These are phyloP conservation scores for Formica exsecta DNA, from an alignment of 1,140 invertebrate genomes.

Conservation along the genomic window DNA sequence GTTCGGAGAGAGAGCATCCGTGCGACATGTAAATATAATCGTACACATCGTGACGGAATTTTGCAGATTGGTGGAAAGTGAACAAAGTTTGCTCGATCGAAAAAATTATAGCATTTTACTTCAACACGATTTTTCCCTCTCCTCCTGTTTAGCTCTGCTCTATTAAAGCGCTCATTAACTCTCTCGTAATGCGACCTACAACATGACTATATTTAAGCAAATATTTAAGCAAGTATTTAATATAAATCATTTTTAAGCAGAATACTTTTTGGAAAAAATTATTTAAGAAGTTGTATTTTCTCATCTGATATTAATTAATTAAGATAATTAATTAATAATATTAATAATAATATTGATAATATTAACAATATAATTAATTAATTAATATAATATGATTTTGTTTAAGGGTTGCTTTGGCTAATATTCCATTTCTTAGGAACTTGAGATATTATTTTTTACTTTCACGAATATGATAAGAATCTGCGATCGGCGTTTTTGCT, in stretches of 20 bases:
- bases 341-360: no score
- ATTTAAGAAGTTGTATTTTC: neutral
- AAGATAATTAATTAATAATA: no score
- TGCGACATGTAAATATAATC: slow-evolving; percentile 41
- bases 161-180: neutral
- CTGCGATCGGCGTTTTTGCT: neutral
- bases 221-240: no score
- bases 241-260: no score
- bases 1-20: slow-evolving; percentile 22
- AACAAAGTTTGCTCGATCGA: neutral
- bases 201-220: neutral
- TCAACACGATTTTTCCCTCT: neutral
- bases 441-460: neutral
- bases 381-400: neutral
- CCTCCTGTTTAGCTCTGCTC: neutral
- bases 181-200: neutral
- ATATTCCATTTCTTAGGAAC: neutral
- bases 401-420: neutral
- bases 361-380: no score
- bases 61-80: neutral
- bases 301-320: neutral
- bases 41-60: neutral
- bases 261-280: neutral
- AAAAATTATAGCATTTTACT: neutral
- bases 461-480: slow-evolving; percentile 4